Percentiles rank a stretch among this genome's conserved stretches.
phyloP scores from a whole-genome alignment of 37 sponge, comb jelly and placozoan genomes.

The Eunapius fragilis region DNA sequence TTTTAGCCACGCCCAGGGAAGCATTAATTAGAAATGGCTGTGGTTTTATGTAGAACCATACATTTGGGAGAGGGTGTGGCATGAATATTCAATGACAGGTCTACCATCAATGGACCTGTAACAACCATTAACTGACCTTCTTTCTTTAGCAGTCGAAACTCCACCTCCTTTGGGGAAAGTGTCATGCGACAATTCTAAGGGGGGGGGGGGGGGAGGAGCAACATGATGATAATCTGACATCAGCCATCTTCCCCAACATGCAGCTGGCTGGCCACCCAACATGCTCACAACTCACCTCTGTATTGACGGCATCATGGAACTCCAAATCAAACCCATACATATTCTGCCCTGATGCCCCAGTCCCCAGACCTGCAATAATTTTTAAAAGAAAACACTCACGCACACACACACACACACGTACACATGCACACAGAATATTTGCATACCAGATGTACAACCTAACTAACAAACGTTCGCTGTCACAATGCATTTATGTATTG shows the following conservation, averaged over 20 bases:
- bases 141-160: conserved; percentile 75
- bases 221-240: neutral
- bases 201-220: neutral
- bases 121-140: conserved; percentile 35
- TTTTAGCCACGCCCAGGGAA: too few species aligned
- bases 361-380: conserved; percentile 48
- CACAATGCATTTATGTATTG: neutral
- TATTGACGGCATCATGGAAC: conserved; percentile 70
- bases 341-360: conserved; percentile 66
- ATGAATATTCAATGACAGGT: neutral
- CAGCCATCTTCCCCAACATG: too few species aligned
- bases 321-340: conserved; percentile 67
- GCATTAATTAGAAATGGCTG: neutral
- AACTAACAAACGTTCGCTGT: too few species aligned
- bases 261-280: neutral
- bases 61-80: too few species aligned
- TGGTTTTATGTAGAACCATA: too few species aligned
- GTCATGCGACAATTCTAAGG: conserved; percentile 58
- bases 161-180: conserved; percentile 73
- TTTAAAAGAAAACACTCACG: neutral
- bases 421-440: conserved; percentile 23
- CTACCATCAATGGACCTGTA: neutral
- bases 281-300: conserved; percentile 58
- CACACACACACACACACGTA: neutral
- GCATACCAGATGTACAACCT: too few species aligned